A percentile compares a stretch with the other conserved stretches of the same genome.
These are phyloP conservation scores for Lingula anatina DNA, from an alignment of 2,888 invertebrate species.

Conservation along the genomic window DNA sequence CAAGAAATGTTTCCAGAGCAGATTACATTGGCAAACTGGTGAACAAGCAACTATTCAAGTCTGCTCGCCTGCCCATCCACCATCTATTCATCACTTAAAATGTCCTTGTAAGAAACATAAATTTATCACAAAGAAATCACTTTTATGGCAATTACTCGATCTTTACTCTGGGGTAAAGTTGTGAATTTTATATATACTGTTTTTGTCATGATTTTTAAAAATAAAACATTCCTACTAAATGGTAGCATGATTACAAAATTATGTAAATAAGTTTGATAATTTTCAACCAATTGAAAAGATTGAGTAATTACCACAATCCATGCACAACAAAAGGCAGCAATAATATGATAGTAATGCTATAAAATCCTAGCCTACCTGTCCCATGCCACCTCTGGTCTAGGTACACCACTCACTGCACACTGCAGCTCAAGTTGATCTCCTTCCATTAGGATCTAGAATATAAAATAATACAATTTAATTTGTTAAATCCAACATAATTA, in stretches of 20 bases:
- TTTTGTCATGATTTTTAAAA: no score
- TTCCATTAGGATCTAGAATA: constrained; percentile 41
- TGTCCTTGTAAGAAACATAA: background rate
- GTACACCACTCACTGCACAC: constrained; percentile 83
- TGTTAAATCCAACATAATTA: background rate
- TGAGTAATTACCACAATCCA: no score
- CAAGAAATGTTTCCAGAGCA: background rate
- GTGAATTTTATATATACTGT: no score
- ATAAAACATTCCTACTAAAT: no score
- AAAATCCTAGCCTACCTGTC: constrained; percentile 67
- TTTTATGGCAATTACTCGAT: no score
- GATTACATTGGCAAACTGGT: background rate
- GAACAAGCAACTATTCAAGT: background rate
- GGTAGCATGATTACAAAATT: no score
- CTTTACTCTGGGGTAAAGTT: no score
- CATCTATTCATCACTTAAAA: background rate
- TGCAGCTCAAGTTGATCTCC: constrained; percentile 55
- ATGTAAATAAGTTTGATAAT: no score
- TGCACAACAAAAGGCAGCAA: no score
- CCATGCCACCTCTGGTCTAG: constrained; percentile 85
- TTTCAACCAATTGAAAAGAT: no score
- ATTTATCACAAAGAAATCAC: background rate
- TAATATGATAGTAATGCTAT: no score
- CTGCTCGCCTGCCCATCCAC: background rate
- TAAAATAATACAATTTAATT: background rate